Evolutionary conservation across 1,140 invertebrate genomes (phyloP), one percentile per base, ranked within the genome.

Genomic region (Colletes gigas): DNA sequence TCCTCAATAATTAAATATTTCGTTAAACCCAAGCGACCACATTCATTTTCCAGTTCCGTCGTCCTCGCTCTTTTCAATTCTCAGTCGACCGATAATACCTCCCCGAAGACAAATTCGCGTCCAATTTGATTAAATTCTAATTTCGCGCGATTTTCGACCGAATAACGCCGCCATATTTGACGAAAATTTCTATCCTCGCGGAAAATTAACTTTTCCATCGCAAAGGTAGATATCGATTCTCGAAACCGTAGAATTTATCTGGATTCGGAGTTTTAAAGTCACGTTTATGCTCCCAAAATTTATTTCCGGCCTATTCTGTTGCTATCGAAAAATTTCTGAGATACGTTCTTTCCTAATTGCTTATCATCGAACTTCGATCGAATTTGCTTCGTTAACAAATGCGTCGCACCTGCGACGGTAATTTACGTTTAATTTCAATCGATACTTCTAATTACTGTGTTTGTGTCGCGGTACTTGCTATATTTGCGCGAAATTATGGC

Each of bases 91-190:
- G 44, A 21, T 67, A 67, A 67, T 21, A 50, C 19, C 12, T 67
- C 65, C 65, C 65, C 15, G 4, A 9, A 67, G 65, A 50, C 65
- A 67, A 44, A 67, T 67, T 67, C 65, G n/a, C 44, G n/a, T 19
- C 65, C n/a, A n/a, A 50, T 50, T 67, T 50, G 41, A 67, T 67
- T 67, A 67, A 67, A 67, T 67, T 19, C 65, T 21, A n/a, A 67
- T 67, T 66, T 50, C 44, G 19, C 3, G n/a, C 50, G 65, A 14
- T 50, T 50, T 50, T 15, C 17, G 9, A 50, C n/a, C 10, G 10
- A 50, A 66, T 17, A 44, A 66, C 41, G 12, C 0, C 63, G 41
- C 5, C 30, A 14, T 19, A 1, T 17, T 44, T 4, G 2, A 4
- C 8, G 7, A 5, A 9, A 41, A n/a, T 15, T 17, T n/a, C 2